Evolutionary conservation across 2,888 invertebrate genomes (phyloP), one percentile per base, ranked within the genome.

Genomic region (Leptinotarsa haldemani): DNA sequence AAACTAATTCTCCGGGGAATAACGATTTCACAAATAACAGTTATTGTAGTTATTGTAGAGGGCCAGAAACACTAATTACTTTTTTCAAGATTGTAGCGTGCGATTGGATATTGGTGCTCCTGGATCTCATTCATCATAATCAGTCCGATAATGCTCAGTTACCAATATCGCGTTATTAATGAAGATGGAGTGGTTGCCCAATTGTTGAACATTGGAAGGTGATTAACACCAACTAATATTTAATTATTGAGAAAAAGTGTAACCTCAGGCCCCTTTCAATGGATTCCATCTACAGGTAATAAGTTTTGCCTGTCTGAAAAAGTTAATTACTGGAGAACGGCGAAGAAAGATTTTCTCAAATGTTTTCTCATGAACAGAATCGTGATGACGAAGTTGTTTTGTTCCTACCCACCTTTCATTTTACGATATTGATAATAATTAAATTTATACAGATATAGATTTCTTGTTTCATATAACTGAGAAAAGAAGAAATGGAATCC

Each of bases 131-230:
- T 71, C 69, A 74, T 74, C 74, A 74, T 71, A 71, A 71, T 74
- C 53, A 70, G 69, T 71, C 71, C 69, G 58, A 65, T 71, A 69
- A 58, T 25, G 50, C 67, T 5, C 30, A 47, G 71, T 74, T 69
- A 69, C 71, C 74, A 71, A 74, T 69, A 74, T 74, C 56, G 74
- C 69, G 65, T 69, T 71, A 74, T 74, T 74, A 74, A 74, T 74
- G 71, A 74, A 71, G 69, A 69, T 61, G 52, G 69, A 74, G 64
- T 52, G 52, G 52, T 65, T 30, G 52, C 56, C 48, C 16, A 58
- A 52, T 50, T 40, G 53, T 65, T 69, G 65, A 46, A 71, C 65
- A 69, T 65, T 69, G 71, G 53, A 63, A 30, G 69, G 74, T 74
- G 71, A 74, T 74, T 74, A 74, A 71, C 63, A 71, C 68, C 74